Base-by-base conservation (phyloP, 2,113 vertebrate species). In the Pterocles gutturalis region DNA sequence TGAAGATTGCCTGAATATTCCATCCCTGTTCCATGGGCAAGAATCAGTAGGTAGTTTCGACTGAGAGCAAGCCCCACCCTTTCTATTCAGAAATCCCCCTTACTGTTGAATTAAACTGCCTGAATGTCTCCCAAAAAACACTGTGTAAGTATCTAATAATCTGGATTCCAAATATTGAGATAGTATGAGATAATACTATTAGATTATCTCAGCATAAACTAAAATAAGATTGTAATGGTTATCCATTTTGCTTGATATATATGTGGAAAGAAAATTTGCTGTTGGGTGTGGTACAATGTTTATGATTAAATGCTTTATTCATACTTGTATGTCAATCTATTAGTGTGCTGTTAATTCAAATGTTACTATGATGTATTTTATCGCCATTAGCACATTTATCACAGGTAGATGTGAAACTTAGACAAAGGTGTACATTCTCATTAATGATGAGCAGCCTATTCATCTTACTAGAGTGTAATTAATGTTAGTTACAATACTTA, bases 371-470 rank as follows among this genome's bases (percentile, higher is more conserved):
- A 99, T 98, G 98, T 98, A 98, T 99, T 98, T 99, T 98, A 97
- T 97, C 90, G 76, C 96, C 96, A 83, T 98, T 97, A 96, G 98
- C 98, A 98, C 99, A 99, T 99, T 99, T 97, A 99, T 99, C 99
- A 99, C 98, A 96, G 98, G 97, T 98, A 92, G 98, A 98, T 98
- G 97, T 98, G 98, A 98, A 99, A 99, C 98, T 98, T 99, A 98
- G 98, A 98, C 98, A 98, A 98, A 99, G 98, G 98, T 98, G 98
- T 99, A 97, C 97, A 92, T 98, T 98, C 99, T 99, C 99, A 98
- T 99, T 99, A 99, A 99, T 99, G 98, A 98, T 98, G 97, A 97
- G 93, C 93, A 92, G 98, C 96, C 98, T 98, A 99, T 99, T 99
- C 98, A 99, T 99, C 97, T 98, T 98, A 93, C 96, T 67, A 62